Percentiles rank a stretch among this genome's conserved stretches.
phyloP scores from a whole-genome alignment of 2,888 invertebrate genomes.

The Phasia obesa region DNA sequence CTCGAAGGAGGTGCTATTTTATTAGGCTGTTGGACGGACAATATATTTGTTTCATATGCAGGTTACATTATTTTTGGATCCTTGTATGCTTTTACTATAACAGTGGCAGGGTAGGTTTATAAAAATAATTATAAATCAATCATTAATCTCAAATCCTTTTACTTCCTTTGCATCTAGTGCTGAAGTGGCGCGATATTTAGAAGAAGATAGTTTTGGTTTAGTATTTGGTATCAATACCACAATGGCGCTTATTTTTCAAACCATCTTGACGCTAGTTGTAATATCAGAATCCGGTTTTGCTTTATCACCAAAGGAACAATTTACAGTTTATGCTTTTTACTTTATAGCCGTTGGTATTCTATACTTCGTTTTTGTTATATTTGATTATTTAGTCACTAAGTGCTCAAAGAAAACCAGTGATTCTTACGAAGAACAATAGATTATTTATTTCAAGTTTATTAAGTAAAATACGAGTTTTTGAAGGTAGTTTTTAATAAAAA shows the following conservation, averaged over 20 bases:
- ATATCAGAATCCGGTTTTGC: constrained; percentile 78
- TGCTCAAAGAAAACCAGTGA: constrained; percentile 7
- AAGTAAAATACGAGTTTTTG: background rate
- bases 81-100: constrained; percentile 87
- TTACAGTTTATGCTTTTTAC: constrained; percentile 80
- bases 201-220: constrained; percentile 93
- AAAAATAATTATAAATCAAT: background rate
- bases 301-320: constrained; percentile 77
- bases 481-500: background rate
- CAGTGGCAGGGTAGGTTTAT: constrained; percentile 78
- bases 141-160: background rate
- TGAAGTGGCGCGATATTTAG: constrained; percentile 91
- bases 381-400: constrained; percentile 75
- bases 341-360: constrained; percentile 78
- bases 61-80: constrained; percentile 90
- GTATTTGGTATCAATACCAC: constrained; percentile 96
- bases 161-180: constrained; percentile 84
- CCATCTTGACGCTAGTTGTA: constrained; percentile 86
- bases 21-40: constrained; percentile 84
- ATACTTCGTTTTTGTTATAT: constrained; percentile 76
- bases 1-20: constrained; percentile 85
- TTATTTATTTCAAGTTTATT: background rate
- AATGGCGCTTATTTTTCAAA: constrained; percentile 89
- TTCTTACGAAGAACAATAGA: constrained; percentile 25
- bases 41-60: constrained; percentile 88